phyloP scores from a whole-genome alignment of 2,113 vertebrate species.

The Tetraodon nigroviridis region DNA sequence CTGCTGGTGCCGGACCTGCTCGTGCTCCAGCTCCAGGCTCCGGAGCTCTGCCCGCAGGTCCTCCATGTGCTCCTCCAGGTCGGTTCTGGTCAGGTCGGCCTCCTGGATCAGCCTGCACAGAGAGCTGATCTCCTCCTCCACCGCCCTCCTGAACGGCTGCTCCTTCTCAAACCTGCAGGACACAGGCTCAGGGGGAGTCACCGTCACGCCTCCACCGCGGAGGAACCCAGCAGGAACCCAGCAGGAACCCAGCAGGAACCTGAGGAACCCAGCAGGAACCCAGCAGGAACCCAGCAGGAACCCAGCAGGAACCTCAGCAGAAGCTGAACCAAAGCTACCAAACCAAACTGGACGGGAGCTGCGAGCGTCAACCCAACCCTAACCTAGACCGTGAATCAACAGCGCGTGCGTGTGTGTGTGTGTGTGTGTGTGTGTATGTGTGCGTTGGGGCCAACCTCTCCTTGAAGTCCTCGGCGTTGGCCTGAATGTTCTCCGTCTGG shows the following conservation, averaged over 20 bases:
- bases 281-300: too few species aligned
- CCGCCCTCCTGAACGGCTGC: slow-evolving; percentile 84
- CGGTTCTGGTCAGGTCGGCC: slow-evolving; percentile 81
- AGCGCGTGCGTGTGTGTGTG: background rate
- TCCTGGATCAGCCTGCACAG: slow-evolving; percentile 91
- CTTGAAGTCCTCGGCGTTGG: slow-evolving; percentile 87
- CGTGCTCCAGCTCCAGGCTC: slow-evolving; percentile 79
- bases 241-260: too few species aligned
- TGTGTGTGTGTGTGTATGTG: background rate
- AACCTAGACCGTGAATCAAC: too few species aligned
- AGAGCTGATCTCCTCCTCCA: slow-evolving; percentile 90
- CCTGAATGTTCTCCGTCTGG: slow-evolving; percentile 88
- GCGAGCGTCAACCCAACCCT: too few species aligned
- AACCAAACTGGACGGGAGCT: too few species aligned
- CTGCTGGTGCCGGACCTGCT: slow-evolving; percentile 79
- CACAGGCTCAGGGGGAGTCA: slow-evolving; percentile 61
- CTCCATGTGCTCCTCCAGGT: slow-evolving; percentile 86
- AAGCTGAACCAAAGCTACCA: too few species aligned
- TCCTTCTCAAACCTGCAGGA: slow-evolving; percentile 85
- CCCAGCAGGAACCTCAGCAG: too few species aligned
- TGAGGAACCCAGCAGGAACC: too few species aligned
- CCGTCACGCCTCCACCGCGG: slow-evolving; percentile 47
- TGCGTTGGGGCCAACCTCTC: slow-evolving; percentile 71
- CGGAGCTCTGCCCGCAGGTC: slow-evolving; percentile 83
- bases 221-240: background rate